These are phyloP conservation scores for Drosophila mettleri DNA, from an alignment of 2,888 invertebrate species.

Conservation along the genomic window DNA sequence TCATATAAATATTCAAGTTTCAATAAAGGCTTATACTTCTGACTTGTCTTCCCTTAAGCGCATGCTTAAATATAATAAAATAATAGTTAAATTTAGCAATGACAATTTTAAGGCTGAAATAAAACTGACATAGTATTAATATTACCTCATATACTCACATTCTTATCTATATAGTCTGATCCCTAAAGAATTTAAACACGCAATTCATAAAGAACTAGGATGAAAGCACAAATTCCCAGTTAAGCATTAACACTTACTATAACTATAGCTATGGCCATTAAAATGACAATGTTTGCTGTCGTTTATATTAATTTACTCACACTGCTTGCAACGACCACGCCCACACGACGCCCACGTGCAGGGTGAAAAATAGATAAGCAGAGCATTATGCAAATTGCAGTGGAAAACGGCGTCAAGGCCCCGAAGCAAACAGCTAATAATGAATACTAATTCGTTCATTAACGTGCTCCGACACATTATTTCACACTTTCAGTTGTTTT, in stretches of 20 bases:
- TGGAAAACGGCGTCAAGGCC: constrained; percentile 13
- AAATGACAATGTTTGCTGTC: constrained; percentile 50
- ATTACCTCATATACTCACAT: background rate
- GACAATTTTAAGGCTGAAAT: background rate
- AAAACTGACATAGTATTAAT: background rate
- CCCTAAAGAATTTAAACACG: constrained; percentile 37
- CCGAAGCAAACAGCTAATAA: constrained; percentile 68
- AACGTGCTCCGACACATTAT: constrained; percentile 55
- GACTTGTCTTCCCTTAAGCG: background rate
- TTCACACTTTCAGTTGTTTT: constrained; percentile 50
- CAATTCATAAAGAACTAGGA: constrained; percentile 28
- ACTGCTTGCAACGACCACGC: constrained; percentile 66
- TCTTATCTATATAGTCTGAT: background rate
- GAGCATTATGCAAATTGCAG: constrained; percentile 65
- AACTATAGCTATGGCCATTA: constrained; percentile 42
- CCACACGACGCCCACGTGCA: constrained; percentile 27
- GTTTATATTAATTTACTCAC: constrained; percentile 75
- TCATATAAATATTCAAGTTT: background rate
- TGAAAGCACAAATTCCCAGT: constrained; percentile 15
- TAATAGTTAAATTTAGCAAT: background rate
- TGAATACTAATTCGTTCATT: constrained; percentile 81
- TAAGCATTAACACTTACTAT: constrained; percentile 46
- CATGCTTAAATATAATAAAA: constrained; percentile 1
- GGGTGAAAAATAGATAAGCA: constrained; percentile 47
- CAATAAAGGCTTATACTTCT: background rate